Conservation (phyloP, 2,888 invertebrate genomes). For the Scrobipalpa atriplicella region DNA sequence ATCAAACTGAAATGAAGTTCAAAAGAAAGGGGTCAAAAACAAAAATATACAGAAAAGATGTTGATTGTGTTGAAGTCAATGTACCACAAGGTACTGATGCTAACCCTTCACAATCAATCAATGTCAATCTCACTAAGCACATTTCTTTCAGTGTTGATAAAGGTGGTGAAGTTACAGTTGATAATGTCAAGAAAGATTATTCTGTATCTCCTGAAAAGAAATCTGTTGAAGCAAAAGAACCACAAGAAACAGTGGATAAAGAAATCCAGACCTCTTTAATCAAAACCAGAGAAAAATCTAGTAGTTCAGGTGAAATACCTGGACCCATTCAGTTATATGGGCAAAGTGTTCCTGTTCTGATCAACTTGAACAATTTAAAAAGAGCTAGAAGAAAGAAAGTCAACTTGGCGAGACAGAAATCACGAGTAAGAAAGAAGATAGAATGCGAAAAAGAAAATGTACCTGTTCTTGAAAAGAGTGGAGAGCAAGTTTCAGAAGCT, state of each 20-base stretch:
- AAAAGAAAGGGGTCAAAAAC: conserved; percentile 65
- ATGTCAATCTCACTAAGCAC: conserved; percentile 74
- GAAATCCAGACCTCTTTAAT: conserved; percentile 68
- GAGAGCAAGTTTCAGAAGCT: conserved; percentile 78
- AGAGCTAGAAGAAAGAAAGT: conserved; percentile 58
- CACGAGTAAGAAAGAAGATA: conserved; percentile 46
- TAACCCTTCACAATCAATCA: conserved; percentile 59
- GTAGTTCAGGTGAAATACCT: conserved; percentile 36
- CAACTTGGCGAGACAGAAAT: conserved; percentile 49
- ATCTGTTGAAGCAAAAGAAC: conserved; percentile 43
- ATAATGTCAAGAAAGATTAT: conserved; percentile 56
- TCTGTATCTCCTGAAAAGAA: conserved; percentile 58
- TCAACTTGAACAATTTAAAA: conserved; percentile 65
- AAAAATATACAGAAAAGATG: conserved; percentile 66
- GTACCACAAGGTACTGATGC: conserved; percentile 54
- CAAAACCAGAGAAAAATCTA: conserved; percentile 44
- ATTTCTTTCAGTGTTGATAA: conserved; percentile 76
- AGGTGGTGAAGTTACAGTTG: conserved; percentile 62
- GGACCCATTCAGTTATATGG: conserved; percentile 35
- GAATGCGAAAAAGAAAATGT: conserved; percentile 46
- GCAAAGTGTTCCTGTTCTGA: conserved; percentile 61
- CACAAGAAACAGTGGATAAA: conserved; percentile 56
- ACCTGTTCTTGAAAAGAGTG: conserved; percentile 56
- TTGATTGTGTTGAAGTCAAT: conserved; percentile 68
- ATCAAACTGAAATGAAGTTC: conserved; percentile 54